Evolutionary conservation across 2,888 invertebrate species (phyloP), one percentile per base, ranked within the genome.

Genomic region (Psococerastis gibbosa): DNA sequence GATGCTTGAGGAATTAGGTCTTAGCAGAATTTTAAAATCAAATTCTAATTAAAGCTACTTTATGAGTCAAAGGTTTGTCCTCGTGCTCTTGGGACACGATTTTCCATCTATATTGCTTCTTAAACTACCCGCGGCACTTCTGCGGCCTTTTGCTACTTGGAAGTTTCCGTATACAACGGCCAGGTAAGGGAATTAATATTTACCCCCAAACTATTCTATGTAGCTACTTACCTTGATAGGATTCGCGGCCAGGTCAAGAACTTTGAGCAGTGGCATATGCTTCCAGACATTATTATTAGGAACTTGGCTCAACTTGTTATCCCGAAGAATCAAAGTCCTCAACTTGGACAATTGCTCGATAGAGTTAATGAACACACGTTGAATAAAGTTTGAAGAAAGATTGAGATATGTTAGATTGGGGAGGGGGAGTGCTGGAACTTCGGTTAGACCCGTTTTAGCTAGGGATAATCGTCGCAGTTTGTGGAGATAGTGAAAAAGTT

Each of bases 401-500:
- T 88, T 85, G 50, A 89, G 71, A 53, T 74, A 71, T 32, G 81
- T 75, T 53, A 89, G 69, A 59, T 80, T 77, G 13, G 76, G 76
- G 52, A 89, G 65, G 22, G 60, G 77, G 50, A 84, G 66, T 52
- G 76, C 71, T 46, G 88, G 88, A 54, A 84, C 69, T 43, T 73
- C 71, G 54, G 71, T 75, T 54, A 89, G 71, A 49, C 81, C 81
- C 60, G 81, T 75, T 57, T 74, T 75, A 44, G 79, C 75, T 54
- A 89, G 67, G 56, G 74, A 78, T 52, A 89, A 68, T 56, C 76
- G 71, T 57, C 81, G 75, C 49, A 89, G 68, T 56, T 79, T 78
- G 44, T 82, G 84, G 42, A 85, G 73, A 61, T 85, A 84, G 57
- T 87, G 79, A 57, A 88, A 83, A 42, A 88, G 69, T 62, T 88